These are phyloP conservation scores for Eremobia ochroleuca DNA, from an alignment of 2,888 invertebrate genomes.

Conservation along the genomic window DNA sequence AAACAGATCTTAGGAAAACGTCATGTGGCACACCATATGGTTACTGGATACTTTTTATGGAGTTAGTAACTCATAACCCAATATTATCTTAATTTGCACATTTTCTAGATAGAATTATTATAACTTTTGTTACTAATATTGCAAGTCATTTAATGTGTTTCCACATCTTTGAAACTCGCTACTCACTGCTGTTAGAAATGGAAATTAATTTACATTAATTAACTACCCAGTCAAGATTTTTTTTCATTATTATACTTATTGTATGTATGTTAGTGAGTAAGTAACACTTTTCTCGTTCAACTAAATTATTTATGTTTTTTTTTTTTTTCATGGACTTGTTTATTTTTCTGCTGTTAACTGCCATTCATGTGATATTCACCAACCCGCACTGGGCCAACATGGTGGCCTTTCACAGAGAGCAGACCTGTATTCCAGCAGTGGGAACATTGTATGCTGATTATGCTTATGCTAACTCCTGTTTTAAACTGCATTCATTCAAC, in stretches of 20 bases:
- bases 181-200: constrained; percentile 5
- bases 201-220: constrained; percentile 39
- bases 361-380: not conserved
- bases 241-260: constrained; percentile 21
- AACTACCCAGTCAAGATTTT: constrained; percentile 10
- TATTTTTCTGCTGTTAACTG: not conserved
- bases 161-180: not conserved
- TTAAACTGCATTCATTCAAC: not conserved
- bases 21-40: not conserved
- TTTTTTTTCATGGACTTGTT: not conserved
- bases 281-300: constrained; percentile 15
- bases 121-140: not conserved
- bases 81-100: not conserved
- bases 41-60: not conserved
- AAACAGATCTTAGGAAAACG: not conserved
- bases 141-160: constrained; percentile 14
- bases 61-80: not conserved
- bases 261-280: constrained; percentile 4
- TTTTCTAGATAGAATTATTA: not conserved
- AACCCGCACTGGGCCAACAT: no score
- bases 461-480: not conserved
- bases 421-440: not conserved
- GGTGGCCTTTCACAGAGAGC: not conserved
- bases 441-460: not conserved
- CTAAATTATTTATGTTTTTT: not conserved